Evolutionary conservation across 2,888 invertebrate species (phyloP), one percentile per base, ranked within the genome.

Genomic region (Pandemis heparana): DNA sequence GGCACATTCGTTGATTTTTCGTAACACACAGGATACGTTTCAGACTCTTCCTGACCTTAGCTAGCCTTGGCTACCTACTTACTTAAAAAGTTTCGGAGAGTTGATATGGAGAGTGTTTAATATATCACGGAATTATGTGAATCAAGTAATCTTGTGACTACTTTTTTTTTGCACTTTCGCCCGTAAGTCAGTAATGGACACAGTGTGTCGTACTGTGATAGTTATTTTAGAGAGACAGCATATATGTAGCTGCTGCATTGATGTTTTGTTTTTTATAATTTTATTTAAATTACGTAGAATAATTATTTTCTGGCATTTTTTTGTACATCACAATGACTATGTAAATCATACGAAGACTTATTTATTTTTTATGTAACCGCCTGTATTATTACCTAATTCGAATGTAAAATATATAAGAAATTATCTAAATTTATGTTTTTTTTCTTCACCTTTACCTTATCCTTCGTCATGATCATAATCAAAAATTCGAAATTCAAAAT

Each of bases 301-400:
- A 79, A 63, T 68, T 63, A 73, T 73, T 79, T 75, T 75, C 71
- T 77, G 67, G 77, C 76, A 75, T 76, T 75, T 79, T 82, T 78
- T 75, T 80, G 71, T 80, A 79, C 75, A 82, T 87, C 88, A 88
- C 90, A 90, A 75, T 82, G 77, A 80, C 76, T 77, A 78, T 86
- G 84, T 87, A 83, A 85, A 84, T 84, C 81, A 75, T 84, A 83
- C 76, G 81, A 81, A 83, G 83, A 85, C 88, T 89, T 92, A 92
- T 92, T 94, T 94, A 92, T 92, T 94, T 88, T 89, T 90, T 91
- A 91, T 94, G 91, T 94, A 94, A 94, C 93, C 94, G 92, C 93
- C 93, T 94, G 92, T 85, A 84, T 84, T 92, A 91, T 91, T 90
- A 93, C 92, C 74, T 74, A 74, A 74, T 92, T 92, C 82, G 89